These are phyloP conservation scores for Stenurella melanura DNA, from an alignment of 2,888 invertebrate species.

Conservation along the genomic window DNA sequence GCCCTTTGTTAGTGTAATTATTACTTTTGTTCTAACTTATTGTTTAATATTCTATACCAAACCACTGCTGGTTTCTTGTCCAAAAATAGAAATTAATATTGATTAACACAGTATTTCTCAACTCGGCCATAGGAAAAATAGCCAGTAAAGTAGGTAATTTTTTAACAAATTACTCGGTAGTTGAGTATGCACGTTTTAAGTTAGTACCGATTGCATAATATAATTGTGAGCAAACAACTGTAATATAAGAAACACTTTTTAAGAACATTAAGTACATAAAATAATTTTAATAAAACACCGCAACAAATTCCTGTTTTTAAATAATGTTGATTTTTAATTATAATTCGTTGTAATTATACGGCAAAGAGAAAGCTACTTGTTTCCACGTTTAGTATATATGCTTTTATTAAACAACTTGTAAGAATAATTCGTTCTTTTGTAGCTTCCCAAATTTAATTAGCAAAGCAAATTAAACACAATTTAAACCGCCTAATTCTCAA, in stretches of 20 bases:
- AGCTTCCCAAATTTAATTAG: background rate
- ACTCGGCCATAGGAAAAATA: background rate
- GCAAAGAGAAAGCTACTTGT: background rate
- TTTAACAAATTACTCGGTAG: slow-evolving; percentile 7
- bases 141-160: background rate
- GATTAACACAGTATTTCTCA: background rate
- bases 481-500: too few species aligned
- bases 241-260: background rate
- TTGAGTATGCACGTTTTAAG: background rate
- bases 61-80: background rate
- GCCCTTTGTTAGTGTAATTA: too few species aligned
- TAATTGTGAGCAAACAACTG: background rate
- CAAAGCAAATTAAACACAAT: too few species aligned
- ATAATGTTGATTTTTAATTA: slow-evolving; percentile 4
- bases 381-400: background rate
- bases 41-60: too few species aligned
- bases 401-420: background rate
- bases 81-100: background rate
- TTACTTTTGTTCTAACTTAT: too few species aligned
- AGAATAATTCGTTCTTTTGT: background rate
- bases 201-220: background rate
- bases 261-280: background rate
- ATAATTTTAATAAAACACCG: slow-evolving; percentile 5
- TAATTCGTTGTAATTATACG: slow-evolving; percentile 1
- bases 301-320: background rate